These are phyloP conservation scores for Drosophila guanche DNA, from an alignment of 1,140 invertebrate genomes.

Conservation along the genomic window DNA sequence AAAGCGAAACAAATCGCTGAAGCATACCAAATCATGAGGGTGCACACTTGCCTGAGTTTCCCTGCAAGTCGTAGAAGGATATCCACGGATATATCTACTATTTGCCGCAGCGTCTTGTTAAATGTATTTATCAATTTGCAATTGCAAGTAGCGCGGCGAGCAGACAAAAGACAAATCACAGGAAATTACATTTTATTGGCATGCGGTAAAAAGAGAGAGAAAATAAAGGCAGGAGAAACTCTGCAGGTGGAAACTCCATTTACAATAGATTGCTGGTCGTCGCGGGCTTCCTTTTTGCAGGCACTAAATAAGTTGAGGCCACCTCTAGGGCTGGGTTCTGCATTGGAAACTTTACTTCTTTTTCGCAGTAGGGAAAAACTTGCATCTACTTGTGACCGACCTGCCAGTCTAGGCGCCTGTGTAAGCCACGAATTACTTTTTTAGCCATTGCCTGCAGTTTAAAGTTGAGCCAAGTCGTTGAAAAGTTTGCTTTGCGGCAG, in stretches of 20 bases:
- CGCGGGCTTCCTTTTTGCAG: too few species aligned
- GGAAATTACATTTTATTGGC: slow-evolving; percentile 74
- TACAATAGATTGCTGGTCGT: too few species aligned
- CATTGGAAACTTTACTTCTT: too few species aligned
- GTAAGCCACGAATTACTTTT: slow-evolving; percentile 50
- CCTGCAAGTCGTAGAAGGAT: slow-evolving; percentile 1
- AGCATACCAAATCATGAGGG: slow-evolving; percentile 68
- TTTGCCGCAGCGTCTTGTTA: slow-evolving; percentile 51
- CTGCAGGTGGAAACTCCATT: too few species aligned
- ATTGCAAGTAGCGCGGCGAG: slow-evolving; percentile 47
- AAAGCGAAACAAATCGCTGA: slow-evolving; percentile 66
- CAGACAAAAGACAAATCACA: slow-evolving; percentile 74
- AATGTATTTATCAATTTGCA: slow-evolving; percentile 80
- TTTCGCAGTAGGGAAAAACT: slow-evolving; percentile 11
- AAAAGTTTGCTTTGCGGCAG: slow-evolving; percentile 67
- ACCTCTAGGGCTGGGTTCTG: too few species aligned
- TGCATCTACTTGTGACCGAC: neutral
- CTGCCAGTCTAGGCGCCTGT: slow-evolving; percentile 19
- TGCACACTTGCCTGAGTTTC: slow-evolving; percentile 33
- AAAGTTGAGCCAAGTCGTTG: slow-evolving; percentile 78
- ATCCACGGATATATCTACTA: slow-evolving; percentile 18
- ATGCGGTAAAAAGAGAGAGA: slow-evolving; percentile 27
- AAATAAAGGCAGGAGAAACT: too few species aligned
- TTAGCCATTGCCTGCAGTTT: slow-evolving; percentile 53
- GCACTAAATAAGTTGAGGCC: too few species aligned